Evolutionary conservation across 1,140 invertebrate genomes (phyloP).

Genomic region (Lutraria rhynchaena): DNA sequence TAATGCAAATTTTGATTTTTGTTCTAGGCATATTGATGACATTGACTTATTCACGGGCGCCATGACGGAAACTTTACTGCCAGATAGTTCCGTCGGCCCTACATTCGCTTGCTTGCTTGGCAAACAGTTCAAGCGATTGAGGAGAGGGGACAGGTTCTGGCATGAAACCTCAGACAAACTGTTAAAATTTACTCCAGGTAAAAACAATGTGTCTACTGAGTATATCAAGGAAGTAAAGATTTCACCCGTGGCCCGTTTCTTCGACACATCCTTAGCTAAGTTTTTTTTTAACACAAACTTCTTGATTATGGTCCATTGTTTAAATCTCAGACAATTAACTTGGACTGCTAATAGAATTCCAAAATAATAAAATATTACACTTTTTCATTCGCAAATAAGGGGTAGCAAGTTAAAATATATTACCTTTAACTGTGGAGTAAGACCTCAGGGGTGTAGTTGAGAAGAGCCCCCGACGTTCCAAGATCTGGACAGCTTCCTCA

Average conservation of each 20-base stretch:
- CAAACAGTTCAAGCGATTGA: slow-evolving; percentile 44
- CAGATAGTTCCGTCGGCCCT: slow-evolving; percentile 44
- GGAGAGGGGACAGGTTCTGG: slow-evolving; percentile 56
- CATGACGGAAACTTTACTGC: slow-evolving; percentile 48
- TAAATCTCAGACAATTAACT: background rate
- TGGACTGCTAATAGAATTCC: too few species aligned
- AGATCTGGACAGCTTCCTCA: too few species aligned
- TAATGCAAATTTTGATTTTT: too few species aligned
- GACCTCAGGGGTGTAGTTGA: too few species aligned
- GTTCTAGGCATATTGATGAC: slow-evolving; percentile 54
- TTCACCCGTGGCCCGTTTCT: background rate
- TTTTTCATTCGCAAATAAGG: too few species aligned
- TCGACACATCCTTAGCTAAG: too few species aligned
- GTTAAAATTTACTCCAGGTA: slow-evolving; percentile 44
- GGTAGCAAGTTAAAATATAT: too few species aligned
- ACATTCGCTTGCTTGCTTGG: slow-evolving; percentile 51
- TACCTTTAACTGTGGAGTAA: too few species aligned
- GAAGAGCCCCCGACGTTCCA: background rate
- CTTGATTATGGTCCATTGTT: background rate
- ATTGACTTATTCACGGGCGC: slow-evolving; percentile 56
- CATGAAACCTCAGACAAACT: slow-evolving; percentile 34
- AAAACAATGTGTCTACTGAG: background rate
- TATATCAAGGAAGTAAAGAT: background rate
- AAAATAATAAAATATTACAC: too few species aligned
- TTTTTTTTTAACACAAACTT: background rate